Percentiles rank a stretch among this genome's conserved stretches.
phyloP scores from a whole-genome alignment of 2,797 vertebrate species.

The Micromesistius poutassou region DNA sequence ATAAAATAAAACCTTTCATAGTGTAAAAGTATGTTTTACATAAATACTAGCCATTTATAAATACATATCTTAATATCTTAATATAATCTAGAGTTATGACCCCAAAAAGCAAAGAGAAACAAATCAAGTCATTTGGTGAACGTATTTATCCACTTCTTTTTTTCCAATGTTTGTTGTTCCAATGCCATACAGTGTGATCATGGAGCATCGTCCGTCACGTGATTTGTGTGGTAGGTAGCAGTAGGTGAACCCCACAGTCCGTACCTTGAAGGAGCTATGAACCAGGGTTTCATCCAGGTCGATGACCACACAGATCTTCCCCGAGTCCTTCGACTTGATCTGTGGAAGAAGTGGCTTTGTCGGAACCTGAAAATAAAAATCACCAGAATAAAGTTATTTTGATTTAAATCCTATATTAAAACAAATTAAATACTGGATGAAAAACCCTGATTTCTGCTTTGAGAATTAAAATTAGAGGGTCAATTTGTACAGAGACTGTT shows the following conservation, averaged over 20 bases:
- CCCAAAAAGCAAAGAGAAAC: not conserved
- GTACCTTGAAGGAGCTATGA: constrained; percentile 98
- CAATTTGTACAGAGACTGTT: constrained; percentile 20
- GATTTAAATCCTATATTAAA: not conserved
- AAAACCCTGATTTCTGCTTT: constrained; percentile 4
- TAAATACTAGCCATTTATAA: not conserved
- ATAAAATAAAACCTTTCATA: not conserved
- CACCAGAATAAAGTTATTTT: not conserved
- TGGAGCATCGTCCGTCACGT: not conserved
- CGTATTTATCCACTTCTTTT: not conserved
- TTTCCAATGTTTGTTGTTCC: not conserved
- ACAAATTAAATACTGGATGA: not conserved
- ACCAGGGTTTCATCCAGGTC: constrained; percentile 98
- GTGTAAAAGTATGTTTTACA: not conserved
- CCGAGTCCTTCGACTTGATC: constrained; percentile 81
- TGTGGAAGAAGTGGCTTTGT: constrained; percentile 84
- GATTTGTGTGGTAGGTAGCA: too few species aligned
- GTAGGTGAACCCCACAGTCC: not conserved
- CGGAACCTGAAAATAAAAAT: constrained; percentile 66
- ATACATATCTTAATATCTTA: not conserved
- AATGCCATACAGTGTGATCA: not conserved
- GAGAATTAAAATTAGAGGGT: constrained; percentile 13
- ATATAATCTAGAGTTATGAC: not conserved
- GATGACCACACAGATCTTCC: constrained; percentile 95
- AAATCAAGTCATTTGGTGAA: not conserved